Evolutionary conservation across 2,888 invertebrate genomes (phyloP).

Genomic region (Artemia sinica): DNA sequence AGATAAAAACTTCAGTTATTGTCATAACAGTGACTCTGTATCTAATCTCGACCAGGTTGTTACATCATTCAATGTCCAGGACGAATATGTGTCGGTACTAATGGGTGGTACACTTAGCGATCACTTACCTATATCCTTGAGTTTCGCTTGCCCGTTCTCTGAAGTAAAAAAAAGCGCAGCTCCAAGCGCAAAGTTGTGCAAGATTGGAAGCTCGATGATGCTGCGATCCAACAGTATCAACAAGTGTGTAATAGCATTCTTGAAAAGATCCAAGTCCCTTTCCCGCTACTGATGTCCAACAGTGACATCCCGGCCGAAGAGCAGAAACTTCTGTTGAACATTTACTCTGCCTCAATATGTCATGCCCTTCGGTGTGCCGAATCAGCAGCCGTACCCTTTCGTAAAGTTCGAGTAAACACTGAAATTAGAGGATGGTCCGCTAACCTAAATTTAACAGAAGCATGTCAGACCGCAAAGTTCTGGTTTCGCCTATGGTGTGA

Average conservation of each 20-base stretch:
- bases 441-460: not conserved
- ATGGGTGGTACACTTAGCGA: no score
- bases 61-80: not conserved
- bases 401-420: not conserved
- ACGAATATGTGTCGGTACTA: not conserved
- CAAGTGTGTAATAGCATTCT: not conserved
- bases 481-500: not conserved
- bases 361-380: not conserved
- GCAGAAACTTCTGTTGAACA: constrained; percentile 1
- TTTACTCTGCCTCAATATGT: not conserved
- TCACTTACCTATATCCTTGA: no score
- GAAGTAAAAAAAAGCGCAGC: no score
- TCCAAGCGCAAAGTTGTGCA: no score
- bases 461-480: not conserved
- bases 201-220: no score
- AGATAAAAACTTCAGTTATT: no score
- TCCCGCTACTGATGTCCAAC: no score
- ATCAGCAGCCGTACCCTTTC: not conserved
- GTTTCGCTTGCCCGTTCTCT: no score
- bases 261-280: not conserved
- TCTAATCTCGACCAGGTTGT: no score
- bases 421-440: not conserved
- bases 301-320: no score
- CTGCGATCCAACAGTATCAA: no score
- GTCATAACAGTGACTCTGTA: no score